These are phyloP conservation scores for Lasius platythorax DNA, from an alignment of 2,888 invertebrate species.

Conservation along the genomic window DNA sequence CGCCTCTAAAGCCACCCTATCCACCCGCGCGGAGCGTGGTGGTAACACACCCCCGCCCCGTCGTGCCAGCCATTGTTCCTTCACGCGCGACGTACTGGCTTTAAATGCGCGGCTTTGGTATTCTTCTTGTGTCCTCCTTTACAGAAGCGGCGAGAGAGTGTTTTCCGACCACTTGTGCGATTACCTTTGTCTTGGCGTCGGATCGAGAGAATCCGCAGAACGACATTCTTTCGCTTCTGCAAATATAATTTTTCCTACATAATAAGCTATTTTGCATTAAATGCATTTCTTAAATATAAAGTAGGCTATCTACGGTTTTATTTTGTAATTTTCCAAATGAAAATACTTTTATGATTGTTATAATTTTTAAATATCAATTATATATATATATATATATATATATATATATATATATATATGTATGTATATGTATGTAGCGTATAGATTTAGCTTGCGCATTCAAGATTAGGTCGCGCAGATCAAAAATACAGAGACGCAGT, in stretches of 20 bases:
- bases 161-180: slow-evolving; percentile 58
- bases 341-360: not conserved
- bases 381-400: not conserved
- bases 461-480: not conserved
- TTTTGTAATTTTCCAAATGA: not conserved
- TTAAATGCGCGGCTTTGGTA: slow-evolving; percentile 65
- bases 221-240: slow-evolving; percentile 15
- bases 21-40: slow-evolving; percentile 47
- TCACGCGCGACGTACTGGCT: slow-evolving; percentile 64
- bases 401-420: too few relatives aligned
- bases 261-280: not conserved
- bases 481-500: slow-evolving; percentile 11
- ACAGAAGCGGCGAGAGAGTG: slow-evolving; percentile 41
- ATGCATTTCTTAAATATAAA: not conserved
- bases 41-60: slow-evolving; percentile 45
- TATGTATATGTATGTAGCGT: too few relatives aligned
- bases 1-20: slow-evolving; percentile 71
- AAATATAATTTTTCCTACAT: not conserved
- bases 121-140: slow-evolving; percentile 55
- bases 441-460: not conserved
- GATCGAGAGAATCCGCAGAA: slow-evolving; percentile 12
- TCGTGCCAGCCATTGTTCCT: slow-evolving; percentile 64
- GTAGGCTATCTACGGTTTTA: not conserved
- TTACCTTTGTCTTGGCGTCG: slow-evolving; percentile 50
- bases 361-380: not conserved